phyloP scores from a whole-genome alignment of 1,140 invertebrate species.

The Drosophila sturtevanti region DNA sequence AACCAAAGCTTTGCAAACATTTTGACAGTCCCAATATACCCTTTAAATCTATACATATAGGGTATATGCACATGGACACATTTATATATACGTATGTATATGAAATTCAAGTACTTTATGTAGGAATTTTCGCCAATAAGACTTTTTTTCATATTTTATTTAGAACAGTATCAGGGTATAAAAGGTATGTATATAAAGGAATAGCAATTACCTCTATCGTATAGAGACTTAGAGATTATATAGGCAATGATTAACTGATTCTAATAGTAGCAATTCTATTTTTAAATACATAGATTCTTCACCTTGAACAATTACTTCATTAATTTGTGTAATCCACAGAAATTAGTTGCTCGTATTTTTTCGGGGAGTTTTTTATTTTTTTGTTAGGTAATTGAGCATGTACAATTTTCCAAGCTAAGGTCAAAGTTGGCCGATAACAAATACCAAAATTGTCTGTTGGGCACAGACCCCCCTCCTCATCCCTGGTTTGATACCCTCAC shows the following conservation, averaged over 20 bases:
- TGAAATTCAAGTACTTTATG: not conserved
- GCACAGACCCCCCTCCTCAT: not conserved
- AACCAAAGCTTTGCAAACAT: too few relatives aligned
- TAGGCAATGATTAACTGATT: not conserved
- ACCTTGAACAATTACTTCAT: constrained; percentile 51
- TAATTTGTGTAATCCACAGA: constrained; percentile 44
- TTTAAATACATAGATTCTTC: not conserved
- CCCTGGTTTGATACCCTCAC: not conserved
- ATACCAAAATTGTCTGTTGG: constrained; percentile 10
- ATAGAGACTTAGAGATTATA: too few relatives aligned
- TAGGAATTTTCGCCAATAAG: not conserved
- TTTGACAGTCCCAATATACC: not conserved
- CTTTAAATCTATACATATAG: not conserved
- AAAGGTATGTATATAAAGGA: too few relatives aligned
- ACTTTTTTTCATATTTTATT: too few relatives aligned
- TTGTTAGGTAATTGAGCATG: constrained; percentile 43
- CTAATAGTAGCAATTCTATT: not conserved
- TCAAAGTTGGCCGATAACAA: constrained; percentile 53
- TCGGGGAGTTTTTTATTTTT: not conserved
- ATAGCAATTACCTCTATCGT: too few relatives aligned
- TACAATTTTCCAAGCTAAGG: constrained; percentile 58
- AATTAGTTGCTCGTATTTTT: constrained; percentile 39
- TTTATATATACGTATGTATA: not conserved
- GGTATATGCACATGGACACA: not conserved
- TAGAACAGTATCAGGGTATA: too few relatives aligned